A percentile compares a stretch with the other conserved stretches of the same genome.
Evolutionary conservation across 2,888 invertebrate genomes (phyloP).

Genomic region (Platerodrilus igneus): DNA sequence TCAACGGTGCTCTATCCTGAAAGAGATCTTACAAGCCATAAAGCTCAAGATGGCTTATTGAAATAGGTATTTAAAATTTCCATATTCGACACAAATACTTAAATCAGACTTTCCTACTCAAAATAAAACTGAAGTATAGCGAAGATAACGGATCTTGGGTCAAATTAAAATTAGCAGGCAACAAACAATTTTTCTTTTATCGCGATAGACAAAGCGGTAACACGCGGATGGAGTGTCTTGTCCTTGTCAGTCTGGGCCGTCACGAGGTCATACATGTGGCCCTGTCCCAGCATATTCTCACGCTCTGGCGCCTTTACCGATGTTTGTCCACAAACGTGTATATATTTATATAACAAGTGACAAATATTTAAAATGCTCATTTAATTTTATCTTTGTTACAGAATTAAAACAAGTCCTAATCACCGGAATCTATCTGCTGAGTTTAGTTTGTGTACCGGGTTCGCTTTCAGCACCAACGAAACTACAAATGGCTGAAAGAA

Average conservation of each 20-base stretch:
- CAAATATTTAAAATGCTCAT: constrained; percentile 32
- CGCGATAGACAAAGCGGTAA: constrained; percentile 17
- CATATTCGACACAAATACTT: no score
- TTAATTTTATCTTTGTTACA: constrained; percentile 38
- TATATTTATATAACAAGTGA: constrained; percentile 39
- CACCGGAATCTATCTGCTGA: constrained; percentile 44
- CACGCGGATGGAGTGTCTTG: constrained; percentile 25
- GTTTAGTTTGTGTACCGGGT: constrained; percentile 41
- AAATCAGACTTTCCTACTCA: no score
- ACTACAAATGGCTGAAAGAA: constrained; percentile 29
- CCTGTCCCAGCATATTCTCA: constrained; percentile 41
- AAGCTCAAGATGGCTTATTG: no score
- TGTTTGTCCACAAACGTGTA: constrained; percentile 41
- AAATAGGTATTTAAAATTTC: no score
- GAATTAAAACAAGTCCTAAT: constrained; percentile 48
- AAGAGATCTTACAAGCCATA: no score
- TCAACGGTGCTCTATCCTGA: no score
- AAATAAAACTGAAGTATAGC: no score
- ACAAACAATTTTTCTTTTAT: no score
- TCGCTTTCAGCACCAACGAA: constrained; percentile 42
- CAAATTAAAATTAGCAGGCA: no score
- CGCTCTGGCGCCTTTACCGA: constrained; percentile 43
- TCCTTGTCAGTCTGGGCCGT: constrained; percentile 30
- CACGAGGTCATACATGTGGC: constrained; percentile 33
- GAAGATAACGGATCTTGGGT: no score